Percentiles rank a stretch among this genome's conserved stretches.
phyloP scores from a whole-genome alignment of 2,797 vertebrate species.

The Heliangelus exortis region DNA sequence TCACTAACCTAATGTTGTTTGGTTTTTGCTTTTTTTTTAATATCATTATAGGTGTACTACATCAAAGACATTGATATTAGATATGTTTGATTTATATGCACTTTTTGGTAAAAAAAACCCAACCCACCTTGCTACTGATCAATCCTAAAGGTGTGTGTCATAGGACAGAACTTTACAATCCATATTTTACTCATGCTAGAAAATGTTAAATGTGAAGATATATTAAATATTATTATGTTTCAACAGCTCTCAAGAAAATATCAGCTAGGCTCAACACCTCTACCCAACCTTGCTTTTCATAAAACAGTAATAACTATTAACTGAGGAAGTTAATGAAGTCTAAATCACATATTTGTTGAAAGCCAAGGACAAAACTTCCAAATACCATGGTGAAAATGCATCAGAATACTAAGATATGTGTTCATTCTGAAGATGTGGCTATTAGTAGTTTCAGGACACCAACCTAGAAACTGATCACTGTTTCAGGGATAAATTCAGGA shows the following conservation, averaged over 20 bases:
- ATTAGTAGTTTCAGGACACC: not conserved
- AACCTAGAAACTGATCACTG: rapidly evolving
- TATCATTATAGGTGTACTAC: not conserved
- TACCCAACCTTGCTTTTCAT: not conserved
- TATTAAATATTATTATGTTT: not conserved
- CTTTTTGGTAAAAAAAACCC: not conserved
- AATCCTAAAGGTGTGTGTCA: not conserved
- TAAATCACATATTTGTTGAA: not conserved
- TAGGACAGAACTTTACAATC: not conserved
- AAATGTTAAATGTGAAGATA: not conserved
- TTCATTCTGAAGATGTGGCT: not conserved
- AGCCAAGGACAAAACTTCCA: not conserved
- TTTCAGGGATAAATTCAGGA: not conserved
- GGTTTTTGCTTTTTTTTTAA: not conserved
- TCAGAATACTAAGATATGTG: not conserved
- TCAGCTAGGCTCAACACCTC: not conserved
- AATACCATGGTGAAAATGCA: not conserved
- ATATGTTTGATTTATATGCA: not conserved
- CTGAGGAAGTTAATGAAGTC: not conserved
- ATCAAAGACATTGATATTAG: not conserved
- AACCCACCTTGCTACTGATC: not conserved
- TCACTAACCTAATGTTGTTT: not conserved
- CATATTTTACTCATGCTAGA: not conserved
- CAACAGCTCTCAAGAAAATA: not conserved
- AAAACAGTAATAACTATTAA: not conserved